Evolutionary conservation across 2,797 vertebrate genomes (phyloP).

Genomic region (Neosilurus hyrtlii): DNA sequence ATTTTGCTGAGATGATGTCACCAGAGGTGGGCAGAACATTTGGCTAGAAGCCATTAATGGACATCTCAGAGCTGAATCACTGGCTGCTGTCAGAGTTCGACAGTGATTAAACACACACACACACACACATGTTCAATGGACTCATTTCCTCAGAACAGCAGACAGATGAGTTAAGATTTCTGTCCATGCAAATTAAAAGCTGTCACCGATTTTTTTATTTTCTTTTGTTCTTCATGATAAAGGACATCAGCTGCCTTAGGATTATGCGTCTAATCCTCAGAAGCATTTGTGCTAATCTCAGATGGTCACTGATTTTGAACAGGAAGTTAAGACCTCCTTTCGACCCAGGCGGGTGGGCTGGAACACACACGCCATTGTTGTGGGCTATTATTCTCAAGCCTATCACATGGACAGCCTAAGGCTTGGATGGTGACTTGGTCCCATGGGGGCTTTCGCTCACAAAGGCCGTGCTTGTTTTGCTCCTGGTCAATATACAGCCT

Average conservation of each 20-base stretch:
- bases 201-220: not conserved
- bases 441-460: conserved; percentile 3
- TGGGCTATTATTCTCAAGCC: conserved; percentile 42
- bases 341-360: conserved; percentile 35
- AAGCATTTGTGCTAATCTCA: conserved; percentile 33
- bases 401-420: conserved; percentile 33
- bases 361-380: conserved; percentile 36
- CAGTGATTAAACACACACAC: conserved; percentile 15
- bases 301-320: conserved; percentile 31
- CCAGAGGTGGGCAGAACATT: not conserved
- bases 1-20: conserved; percentile 3
- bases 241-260: conserved; percentile 9
- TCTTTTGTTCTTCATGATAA: not conserved
- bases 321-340: conserved; percentile 46
- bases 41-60: conserved; percentile 25
- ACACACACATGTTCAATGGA: not conserved
- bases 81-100: conserved; percentile 4
- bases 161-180: not conserved
- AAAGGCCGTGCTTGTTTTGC: conserved; percentile 26
- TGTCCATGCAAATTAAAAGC: not conserved
- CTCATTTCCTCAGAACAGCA: conserved; percentile 9
- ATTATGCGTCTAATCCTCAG: conserved; percentile 26
- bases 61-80: conserved; percentile 1
- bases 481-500: not conserved
- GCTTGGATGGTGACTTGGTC: conserved; percentile 33